Base-by-base conservation (phyloP, 2,888 invertebrate genomes). In the Drosophila imparisetae region DNA sequence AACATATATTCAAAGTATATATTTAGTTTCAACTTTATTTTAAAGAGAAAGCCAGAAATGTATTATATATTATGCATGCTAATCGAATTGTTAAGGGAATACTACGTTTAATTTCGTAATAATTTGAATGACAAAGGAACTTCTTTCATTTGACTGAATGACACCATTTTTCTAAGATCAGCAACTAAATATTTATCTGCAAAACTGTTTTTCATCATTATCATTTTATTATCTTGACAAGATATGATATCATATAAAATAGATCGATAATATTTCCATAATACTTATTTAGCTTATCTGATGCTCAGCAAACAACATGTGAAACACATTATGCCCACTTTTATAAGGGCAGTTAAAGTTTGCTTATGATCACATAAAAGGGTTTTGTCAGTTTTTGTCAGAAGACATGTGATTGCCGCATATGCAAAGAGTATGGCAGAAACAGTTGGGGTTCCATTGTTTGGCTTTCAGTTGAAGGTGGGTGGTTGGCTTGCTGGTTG, bases 401-500 rank as follows among this genome's bases (percentile, higher is more conserved):
- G 76, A 69, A 48, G 76, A 73, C 85, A 82, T 86, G 67, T 70
- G 83, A 76, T 75, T 72, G 82, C 70, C 62, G 50, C 66, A 64
- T 75, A 72, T 79, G 70, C 77, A 78, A 79, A 71, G 69, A 38
- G 67, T 66, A 54, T 55, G 61, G 30, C 49, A 42, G 34, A 76
- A 70, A 54, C 66, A 65, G 67, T 67, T 82, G 79, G 84, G 50
- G 60, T 38, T 65, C 70, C 70, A 86, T 82, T 82, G 77, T 83
- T 72, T 63, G 55, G 55, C 67, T 61, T 63, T 70, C 68, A 50
- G 57, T 38, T 72, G 58, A 65, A 72, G 83, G 81, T 85, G 82
- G 82, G 82, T 86, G 84, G 83, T 48, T 82, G 71, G 50, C 21
- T 60, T 18, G 38, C 48, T 45, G 27, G 27, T 5, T 48, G 18